These are phyloP conservation scores for Epinephelus fuscoguttatus DNA, from an alignment of 2,113 vertebrate genomes.

Conservation along the genomic window DNA sequence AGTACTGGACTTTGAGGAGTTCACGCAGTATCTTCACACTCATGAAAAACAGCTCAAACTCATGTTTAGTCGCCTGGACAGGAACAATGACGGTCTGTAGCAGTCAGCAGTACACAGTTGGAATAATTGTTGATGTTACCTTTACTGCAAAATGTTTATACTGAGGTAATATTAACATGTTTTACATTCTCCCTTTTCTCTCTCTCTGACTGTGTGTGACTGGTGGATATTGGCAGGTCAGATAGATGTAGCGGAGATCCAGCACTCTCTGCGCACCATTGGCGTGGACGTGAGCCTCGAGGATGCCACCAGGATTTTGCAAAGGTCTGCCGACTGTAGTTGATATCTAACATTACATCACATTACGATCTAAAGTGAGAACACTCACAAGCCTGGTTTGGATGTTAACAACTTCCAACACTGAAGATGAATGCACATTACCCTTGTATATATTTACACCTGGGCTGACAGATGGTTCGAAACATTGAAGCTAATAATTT, in stretches of 20 bases:
- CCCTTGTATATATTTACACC: not conserved
- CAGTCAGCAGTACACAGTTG: not conserved
- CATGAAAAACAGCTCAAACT: constrained; percentile 89
- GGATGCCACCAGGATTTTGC: constrained; percentile 89
- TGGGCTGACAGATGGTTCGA: not conserved
- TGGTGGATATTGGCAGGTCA: constrained; percentile 80
- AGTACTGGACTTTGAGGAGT: constrained; percentile 90
- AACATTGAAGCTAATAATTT: not conserved
- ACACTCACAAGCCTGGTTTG: not conserved
- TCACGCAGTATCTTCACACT: constrained; percentile 85
- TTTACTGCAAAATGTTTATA: not conserved
- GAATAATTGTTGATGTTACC: not conserved
- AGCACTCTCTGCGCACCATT: constrained; percentile 85
- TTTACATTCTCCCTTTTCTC: not conserved
- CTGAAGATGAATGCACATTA: not conserved
- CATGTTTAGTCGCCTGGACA: constrained; percentile 90
- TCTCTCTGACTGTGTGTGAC: not conserved
- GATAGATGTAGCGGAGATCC: constrained; percentile 91
- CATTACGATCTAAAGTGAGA: not conserved
- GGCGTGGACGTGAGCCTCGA: constrained; percentile 87
- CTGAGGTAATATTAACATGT: not conserved
- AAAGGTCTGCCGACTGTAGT: constrained; percentile 83
- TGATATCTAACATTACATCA: not conserved
- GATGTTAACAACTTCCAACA: not conserved
- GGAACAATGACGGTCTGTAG: constrained; percentile 89